Base-by-base conservation (phyloP, 1,140 invertebrate species). In the Aphidius gifuensis region DNA sequence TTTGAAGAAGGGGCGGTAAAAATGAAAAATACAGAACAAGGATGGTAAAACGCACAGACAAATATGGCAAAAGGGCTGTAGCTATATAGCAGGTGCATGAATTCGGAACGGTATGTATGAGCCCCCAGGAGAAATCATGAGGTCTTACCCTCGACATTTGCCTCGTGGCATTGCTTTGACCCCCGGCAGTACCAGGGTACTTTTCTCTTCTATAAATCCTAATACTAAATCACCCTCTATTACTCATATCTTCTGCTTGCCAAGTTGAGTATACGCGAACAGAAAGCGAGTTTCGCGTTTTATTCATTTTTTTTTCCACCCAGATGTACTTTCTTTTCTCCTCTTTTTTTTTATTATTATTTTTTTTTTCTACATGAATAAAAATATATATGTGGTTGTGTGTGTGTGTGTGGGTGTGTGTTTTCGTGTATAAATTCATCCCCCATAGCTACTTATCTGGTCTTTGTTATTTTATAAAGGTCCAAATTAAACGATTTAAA, bases 81-180 rank as follows among this genome's bases (percentile, higher is more conserved):
- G 66, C 4, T 32, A 72, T 49, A 51, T 71, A 75, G 69, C 76
- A 78, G 76, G 73, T 78, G 75, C 71, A 78, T 78, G 77, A 74
- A 74, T 73, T 9, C 32, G 62, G 63, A 68, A 70, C 69, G 69
- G 69, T 71, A 68, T 72, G 69, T 72, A 71, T 69, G 70, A 65
- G 71, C 68, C 74, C 76, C 75, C 75, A 70, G 47, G 75, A 77
- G 74, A 79, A 79, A 79, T 79, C 75, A 79, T 75, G 67, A 76
- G 74, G 71, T 75, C 71, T 74, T 77, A 76, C 72, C 74, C 74
- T 74, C 66, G 71, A 64, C 67, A 63, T 67, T 62, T 48, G 55
- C n/a, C 49, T 56, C 48, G 16, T 62, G 65, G 58, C 58, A 66
- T 61, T 62, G 62, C 58, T 66, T 65, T 60, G 53, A 60, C 57